Conservation (phyloP, 2,888 invertebrate species). For the Protodeltote pygarga region DNA sequence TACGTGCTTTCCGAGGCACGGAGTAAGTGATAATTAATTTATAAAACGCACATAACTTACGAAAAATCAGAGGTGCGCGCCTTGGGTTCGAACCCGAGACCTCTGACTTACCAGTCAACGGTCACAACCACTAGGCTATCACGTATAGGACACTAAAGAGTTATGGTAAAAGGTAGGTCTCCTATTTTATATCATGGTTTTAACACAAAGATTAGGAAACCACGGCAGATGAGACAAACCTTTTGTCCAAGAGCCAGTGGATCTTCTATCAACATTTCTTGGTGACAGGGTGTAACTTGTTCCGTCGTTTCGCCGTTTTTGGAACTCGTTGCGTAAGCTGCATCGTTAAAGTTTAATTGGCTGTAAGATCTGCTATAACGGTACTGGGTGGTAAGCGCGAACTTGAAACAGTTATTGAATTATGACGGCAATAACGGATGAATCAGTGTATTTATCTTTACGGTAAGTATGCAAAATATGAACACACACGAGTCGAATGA, state of each 20-base stretch:
- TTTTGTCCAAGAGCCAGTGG: not conserved
- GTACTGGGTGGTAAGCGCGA: constrained; percentile 24
- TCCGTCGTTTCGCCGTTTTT: constrained; percentile 44
- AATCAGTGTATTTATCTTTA: constrained; percentile 33
- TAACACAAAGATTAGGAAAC: too few species aligned
- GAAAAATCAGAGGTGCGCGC: too few species aligned
- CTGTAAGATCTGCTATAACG: constrained; percentile 39
- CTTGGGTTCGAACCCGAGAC: too few species aligned
- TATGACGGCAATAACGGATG: constrained; percentile 16
- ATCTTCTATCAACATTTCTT: constrained; percentile 14
- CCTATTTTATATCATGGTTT: too few species aligned
- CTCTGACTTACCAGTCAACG: too few species aligned
- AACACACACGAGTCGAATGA: constrained; percentile 13
- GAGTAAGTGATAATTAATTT: too few species aligned
- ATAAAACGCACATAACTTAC: too few species aligned
- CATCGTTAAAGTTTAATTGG: constrained; percentile 50
- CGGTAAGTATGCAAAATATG: constrained; percentile 15
- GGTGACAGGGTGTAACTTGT: constrained; percentile 39
- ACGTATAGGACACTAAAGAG: too few species aligned
- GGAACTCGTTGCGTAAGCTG: constrained; percentile 46
- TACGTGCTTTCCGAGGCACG: too few species aligned
- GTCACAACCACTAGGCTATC: too few species aligned
- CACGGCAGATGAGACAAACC: too few species aligned
- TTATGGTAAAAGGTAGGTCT: too few species aligned
- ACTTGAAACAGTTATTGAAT: constrained; percentile 20